Percentiles rank a stretch among this genome's conserved stretches.
phyloP scores from a whole-genome alignment of 1,140 invertebrate genomes.

The Eriosoma lanigerum region DNA sequence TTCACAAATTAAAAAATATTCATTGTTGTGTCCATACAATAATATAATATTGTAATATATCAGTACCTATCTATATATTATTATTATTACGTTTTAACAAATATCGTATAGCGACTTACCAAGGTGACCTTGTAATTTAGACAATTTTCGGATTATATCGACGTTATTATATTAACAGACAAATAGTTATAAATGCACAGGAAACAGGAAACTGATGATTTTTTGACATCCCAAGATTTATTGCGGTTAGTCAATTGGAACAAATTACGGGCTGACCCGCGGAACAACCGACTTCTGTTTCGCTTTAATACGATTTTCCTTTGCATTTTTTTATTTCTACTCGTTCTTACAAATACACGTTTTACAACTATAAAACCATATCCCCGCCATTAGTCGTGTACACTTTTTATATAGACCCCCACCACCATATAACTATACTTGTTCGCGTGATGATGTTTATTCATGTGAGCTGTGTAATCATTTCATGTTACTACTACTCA shows the following conservation, averaged over 20 bases:
- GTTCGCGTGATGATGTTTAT: slow-evolving; percentile 50
- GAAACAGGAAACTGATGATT: slow-evolving; percentile 52
- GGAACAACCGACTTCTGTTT: slow-evolving; percentile 51
- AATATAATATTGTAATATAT: too few species aligned
- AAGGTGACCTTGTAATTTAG: slow-evolving; percentile 22
- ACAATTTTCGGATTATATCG: slow-evolving; percentile 41
- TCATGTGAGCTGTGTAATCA: slow-evolving; percentile 40
- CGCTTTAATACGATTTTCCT: slow-evolving; percentile 48
- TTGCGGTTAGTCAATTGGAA: slow-evolving; percentile 51
- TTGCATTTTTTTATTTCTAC: too few species aligned
- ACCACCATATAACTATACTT: slow-evolving; percentile 5
- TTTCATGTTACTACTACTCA: slow-evolving; percentile 30
- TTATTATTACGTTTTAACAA: background rate
- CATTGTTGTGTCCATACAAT: background rate
- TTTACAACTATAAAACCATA: background rate
- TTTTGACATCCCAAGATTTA: slow-evolving; percentile 50
- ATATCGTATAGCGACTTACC: background rate
- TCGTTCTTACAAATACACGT: background rate
- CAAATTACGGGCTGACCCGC: slow-evolving; percentile 51
- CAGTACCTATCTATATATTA: too few species aligned
- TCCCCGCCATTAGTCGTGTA: background rate
- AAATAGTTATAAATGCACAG: slow-evolving; percentile 39
- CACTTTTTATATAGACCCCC: background rate
- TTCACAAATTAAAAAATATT: too few species aligned
- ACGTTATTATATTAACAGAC: slow-evolving; percentile 32